These are phyloP conservation scores for Ailurus styani DNA, from an alignment of 2,113 vertebrate genomes.

Conservation along the genomic window DNA sequence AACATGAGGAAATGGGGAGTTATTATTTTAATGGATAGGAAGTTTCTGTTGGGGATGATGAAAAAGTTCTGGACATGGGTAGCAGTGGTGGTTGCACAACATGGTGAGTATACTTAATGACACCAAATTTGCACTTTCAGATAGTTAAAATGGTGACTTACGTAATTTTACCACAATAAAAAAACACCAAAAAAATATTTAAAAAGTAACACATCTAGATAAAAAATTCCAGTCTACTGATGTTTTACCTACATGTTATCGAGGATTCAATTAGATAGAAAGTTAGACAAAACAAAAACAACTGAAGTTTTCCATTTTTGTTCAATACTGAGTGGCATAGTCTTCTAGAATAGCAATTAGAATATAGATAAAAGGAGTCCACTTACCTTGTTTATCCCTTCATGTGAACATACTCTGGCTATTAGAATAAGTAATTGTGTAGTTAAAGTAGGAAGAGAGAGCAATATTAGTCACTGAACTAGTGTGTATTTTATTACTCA, in stretches of 20 bases:
- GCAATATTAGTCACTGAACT: not conserved
- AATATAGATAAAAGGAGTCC: not conserved
- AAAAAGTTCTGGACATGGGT: not conserved
- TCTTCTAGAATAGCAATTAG: not conserved
- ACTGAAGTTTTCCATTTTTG: not conserved
- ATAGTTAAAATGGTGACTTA: not conserved
- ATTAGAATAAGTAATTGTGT: not conserved
- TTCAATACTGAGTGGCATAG: not conserved
- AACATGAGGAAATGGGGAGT: not conserved
- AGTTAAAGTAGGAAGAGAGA: not conserved
- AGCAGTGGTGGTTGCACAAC: too few species aligned
- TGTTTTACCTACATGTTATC: not conserved
- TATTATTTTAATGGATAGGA: not conserved
- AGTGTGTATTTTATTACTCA: not conserved
- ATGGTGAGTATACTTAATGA: not conserved
- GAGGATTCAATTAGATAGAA: not conserved
- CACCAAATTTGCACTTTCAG: not conserved
- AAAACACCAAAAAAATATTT: not conserved
- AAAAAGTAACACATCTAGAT: not conserved
- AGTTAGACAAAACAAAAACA: not conserved
- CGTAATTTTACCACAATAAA: not conserved
- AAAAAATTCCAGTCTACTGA: not conserved
- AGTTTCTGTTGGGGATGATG: not conserved
- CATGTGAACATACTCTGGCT: not conserved
- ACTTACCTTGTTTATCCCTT: constrained; percentile 17